A percentile compares a stretch with the other conserved stretches of the same genome.
phyloP scores from a whole-genome alignment of 1,140 invertebrate genomes.

The Drosophila chauvacae region DNA sequence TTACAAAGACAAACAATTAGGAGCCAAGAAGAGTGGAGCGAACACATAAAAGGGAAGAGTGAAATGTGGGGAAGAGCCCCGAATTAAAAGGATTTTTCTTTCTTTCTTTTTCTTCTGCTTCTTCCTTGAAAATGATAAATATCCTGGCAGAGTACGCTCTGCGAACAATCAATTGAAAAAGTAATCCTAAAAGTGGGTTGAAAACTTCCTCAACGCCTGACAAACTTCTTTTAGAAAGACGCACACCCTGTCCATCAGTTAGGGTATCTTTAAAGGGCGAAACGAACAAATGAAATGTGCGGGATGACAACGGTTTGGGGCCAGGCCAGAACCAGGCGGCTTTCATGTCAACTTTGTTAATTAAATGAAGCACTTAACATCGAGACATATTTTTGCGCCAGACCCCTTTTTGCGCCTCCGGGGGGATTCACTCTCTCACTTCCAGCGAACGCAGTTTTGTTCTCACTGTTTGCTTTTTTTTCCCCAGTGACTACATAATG shows the following conservation, averaged over 20 bases:
- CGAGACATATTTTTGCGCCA: constrained; percentile 65
- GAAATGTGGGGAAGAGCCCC: not conserved
- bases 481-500: constrained; percentile 58
- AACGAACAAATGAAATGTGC: constrained; percentile 34
- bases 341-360: constrained; percentile 82
- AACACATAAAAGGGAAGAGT: not conserved
- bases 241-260: not conserved
- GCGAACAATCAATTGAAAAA: constrained; percentile 6
- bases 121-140: constrained; percentile 3
- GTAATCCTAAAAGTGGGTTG: not conserved
- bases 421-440: not conserved
- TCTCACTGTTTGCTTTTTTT: constrained; percentile 17
- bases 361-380: constrained; percentile 83
- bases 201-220: not conserved
- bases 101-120: not conserved
- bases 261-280: constrained; percentile 28
- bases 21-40: not conserved
- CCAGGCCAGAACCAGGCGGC: constrained; percentile 19
- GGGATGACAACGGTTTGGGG: constrained; percentile 34
- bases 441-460: constrained; percentile 5
- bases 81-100: constrained; percentile 5
- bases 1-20: constrained; percentile 40
- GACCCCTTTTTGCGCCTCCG: constrained; percentile 9
- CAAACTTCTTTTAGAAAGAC: not conserved
- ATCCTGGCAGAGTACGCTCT: not conserved